A percentile compares a stretch with the other conserved stretches of the same genome.
Evolutionary conservation across 2,797 vertebrate species (phyloP).

Genomic region (Knipowitschia caucasica): DNA sequence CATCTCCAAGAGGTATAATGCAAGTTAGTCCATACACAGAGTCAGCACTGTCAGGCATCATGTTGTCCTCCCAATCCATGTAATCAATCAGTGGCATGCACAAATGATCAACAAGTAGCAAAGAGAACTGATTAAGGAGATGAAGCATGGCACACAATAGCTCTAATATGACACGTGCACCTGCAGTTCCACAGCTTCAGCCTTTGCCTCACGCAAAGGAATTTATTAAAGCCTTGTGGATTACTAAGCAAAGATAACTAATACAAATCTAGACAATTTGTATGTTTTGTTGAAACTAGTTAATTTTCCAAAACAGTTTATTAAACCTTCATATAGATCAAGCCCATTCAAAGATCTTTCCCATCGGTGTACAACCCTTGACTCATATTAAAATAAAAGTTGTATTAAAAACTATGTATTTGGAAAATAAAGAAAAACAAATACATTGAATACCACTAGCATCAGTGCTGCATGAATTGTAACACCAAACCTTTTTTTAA

Average conservation of each 20-base stretch:
- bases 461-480: too few relatives aligned
- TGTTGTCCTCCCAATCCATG: conserved; percentile 54
- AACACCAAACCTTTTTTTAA: too few relatives aligned
- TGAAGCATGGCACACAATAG: conserved; percentile 66
- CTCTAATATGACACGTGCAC: conserved; percentile 48
- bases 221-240: conserved; percentile 28
- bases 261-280: too few relatives aligned
- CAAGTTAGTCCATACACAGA: conserved; percentile 45
- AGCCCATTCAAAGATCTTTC: too few relatives aligned
- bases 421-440: too few relatives aligned
- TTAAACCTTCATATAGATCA: too few relatives aligned
- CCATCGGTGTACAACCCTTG: too few relatives aligned
- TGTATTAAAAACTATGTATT: too few relatives aligned
- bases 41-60: conserved; percentile 38
- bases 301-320: too few relatives aligned
- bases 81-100: conserved; percentile 63
- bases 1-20: conserved; percentile 27
- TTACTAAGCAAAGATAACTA: conserved; percentile 3
- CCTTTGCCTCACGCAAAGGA: conserved; percentile 60
- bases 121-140: conserved; percentile 69
- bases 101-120: conserved; percentile 69
- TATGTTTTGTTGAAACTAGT: too few relatives aligned
- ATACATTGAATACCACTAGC: too few relatives aligned
- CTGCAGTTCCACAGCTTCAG: conserved; percentile 53
- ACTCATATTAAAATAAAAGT: too few relatives aligned